Conservation (phyloP, 2,113 vertebrate genomes). For the Ceyx margarethae region DNA sequence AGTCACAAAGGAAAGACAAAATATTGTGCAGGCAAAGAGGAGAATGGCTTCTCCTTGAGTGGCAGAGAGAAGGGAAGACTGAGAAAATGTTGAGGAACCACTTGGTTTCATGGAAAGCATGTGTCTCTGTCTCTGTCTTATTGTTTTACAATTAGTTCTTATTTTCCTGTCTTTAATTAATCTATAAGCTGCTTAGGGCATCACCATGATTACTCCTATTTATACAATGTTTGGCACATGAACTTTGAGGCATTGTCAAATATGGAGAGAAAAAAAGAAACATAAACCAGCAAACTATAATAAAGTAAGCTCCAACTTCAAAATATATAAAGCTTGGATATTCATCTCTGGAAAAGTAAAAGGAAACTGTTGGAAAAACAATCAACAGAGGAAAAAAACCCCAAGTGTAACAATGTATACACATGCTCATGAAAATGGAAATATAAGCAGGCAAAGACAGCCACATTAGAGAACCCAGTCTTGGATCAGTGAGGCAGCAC, state of each 20-base stretch:
- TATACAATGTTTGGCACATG: slow-evolving; percentile 22
- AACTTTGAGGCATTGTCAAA: neutral
- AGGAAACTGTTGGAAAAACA: slow-evolving; percentile 21
- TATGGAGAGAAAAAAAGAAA: neutral
- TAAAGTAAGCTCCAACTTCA: slow-evolving; percentile 4
- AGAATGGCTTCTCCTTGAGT: neutral
- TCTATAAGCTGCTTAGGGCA: slow-evolving; percentile 5
- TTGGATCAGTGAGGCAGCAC: neutral
- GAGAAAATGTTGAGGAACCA: neutral
- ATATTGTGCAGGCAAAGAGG: neutral
- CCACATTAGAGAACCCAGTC: neutral
- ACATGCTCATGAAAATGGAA: neutral
- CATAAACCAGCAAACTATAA: neutral
- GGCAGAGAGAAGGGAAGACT: neutral
- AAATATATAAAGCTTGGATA: neutral
- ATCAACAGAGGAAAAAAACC: neutral
- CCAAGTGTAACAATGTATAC: neutral
- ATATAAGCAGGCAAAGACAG: neutral
- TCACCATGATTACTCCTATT: slow-evolving; percentile 20
- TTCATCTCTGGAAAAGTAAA: slow-evolving; percentile 32
- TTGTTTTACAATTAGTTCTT: slow-evolving; percentile 36
- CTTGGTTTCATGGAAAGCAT: neutral
- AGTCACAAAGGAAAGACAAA: neutral
- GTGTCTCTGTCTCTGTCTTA: neutral
- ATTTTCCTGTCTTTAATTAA: slow-evolving; percentile 31